Percentiles rank a stretch among this genome's conserved stretches.
These are phyloP conservation scores for Chaunax sp. DNA, from an alignment of 2,797 vertebrate species.

Conservation along the genomic window DNA sequence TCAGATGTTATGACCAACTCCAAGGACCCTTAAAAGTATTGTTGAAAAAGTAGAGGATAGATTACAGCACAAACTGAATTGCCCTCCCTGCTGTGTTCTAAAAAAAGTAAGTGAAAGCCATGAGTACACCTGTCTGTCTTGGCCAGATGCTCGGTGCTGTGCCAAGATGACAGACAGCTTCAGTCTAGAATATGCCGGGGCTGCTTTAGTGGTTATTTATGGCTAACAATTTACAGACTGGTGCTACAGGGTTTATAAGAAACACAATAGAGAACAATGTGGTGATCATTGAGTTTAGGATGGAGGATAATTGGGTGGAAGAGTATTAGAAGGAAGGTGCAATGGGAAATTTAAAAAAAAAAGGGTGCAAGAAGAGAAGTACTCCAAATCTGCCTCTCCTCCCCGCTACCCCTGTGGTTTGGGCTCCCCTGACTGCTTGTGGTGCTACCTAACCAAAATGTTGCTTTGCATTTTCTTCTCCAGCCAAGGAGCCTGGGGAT, in stretches of 20 bases:
- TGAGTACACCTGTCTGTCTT: constrained; percentile 60
- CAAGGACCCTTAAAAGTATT: not conserved
- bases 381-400: not conserved
- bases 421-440: constrained; percentile 56
- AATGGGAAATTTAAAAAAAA: not conserved
- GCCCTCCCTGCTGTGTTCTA: constrained; percentile 15
- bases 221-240: constrained; percentile 23
- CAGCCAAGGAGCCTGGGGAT: constrained; percentile 48
- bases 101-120: constrained; percentile 17
- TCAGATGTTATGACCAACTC: too few relatives aligned
- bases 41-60: constrained; percentile 1
- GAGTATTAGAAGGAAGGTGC: not conserved
- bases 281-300: not conserved
- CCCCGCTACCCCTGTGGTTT: not conserved
- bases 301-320: not conserved
- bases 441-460: constrained; percentile 70
- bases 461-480: constrained; percentile 69
- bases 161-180: constrained; percentile 43
- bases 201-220: constrained; percentile 48
- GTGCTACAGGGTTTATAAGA: constrained; percentile 10
- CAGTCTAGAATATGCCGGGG: constrained; percentile 37
- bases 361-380: not conserved
- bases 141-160: constrained; percentile 42
- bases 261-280: constrained; percentile 1
- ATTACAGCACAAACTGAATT: constrained; percentile 9